A percentile compares a stretch with the other conserved stretches of the same genome.
These are phyloP conservation scores for Cetonia aurata DNA, from an alignment of 2,888 invertebrate species.

Conservation along the genomic window DNA sequence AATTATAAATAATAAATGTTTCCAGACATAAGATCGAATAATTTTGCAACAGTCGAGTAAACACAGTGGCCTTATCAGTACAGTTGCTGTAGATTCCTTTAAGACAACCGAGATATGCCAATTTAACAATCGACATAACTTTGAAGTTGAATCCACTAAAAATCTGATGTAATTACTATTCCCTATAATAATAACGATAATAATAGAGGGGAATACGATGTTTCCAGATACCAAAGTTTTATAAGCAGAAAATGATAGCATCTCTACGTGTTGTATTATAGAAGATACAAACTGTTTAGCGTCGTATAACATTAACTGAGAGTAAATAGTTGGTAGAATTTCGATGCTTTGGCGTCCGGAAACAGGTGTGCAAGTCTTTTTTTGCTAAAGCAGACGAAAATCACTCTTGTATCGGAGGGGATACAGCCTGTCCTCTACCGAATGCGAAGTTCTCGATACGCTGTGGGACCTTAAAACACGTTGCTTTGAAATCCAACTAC, in stretches of 20 bases:
- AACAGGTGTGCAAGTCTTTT: neutral
- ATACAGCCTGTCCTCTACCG: too few relatives aligned
- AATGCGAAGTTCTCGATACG: neutral
- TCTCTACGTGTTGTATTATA: constrained; percentile 2
- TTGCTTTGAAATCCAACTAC: constrained; percentile 51
- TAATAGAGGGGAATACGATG: neutral
- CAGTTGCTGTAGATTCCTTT: too few relatives aligned
- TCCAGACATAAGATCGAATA: too few relatives aligned
- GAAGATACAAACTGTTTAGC: neutral
- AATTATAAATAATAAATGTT: too few relatives aligned
- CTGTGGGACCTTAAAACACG: constrained; percentile 35
- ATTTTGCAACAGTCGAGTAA: too few relatives aligned
- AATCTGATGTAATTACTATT: constrained; percentile 34
- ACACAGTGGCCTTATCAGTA: too few relatives aligned
- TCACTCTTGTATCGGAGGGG: constrained; percentile 24
- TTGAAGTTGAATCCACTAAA: neutral
- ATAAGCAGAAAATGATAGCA: constrained; percentile 4
- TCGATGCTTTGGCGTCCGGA: constrained; percentile 18
- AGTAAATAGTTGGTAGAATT: too few relatives aligned
- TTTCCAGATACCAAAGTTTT: constrained; percentile 21
- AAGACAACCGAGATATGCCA: too few relatives aligned
- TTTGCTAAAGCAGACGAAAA: constrained; percentile 12
- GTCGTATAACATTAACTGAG: neutral
- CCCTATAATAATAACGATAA: neutral
- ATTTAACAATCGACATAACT: too few relatives aligned